These are phyloP conservation scores for Tridacna gigas DNA, from an alignment of 2,888 invertebrate genomes.

Conservation along the genomic window DNA sequence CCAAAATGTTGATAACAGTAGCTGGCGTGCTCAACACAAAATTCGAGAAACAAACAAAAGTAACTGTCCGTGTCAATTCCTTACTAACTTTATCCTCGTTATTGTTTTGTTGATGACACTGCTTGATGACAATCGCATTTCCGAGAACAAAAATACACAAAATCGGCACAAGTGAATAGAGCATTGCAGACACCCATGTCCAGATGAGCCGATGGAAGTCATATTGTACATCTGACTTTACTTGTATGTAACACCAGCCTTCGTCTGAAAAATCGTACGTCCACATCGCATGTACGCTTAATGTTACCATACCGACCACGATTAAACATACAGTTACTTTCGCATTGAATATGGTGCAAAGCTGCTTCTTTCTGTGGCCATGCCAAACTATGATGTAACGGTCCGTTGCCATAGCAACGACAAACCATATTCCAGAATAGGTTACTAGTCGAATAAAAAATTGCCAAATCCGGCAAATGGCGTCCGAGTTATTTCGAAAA, in stretches of 20 bases:
- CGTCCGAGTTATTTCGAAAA: constrained; percentile 71
- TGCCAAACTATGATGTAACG: constrained; percentile 73
- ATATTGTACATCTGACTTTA: constrained; percentile 19
- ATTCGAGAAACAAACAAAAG: constrained; percentile 49
- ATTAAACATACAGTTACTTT: constrained; percentile 71
- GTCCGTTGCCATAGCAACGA: constrained; percentile 78
- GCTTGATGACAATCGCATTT: constrained; percentile 49
- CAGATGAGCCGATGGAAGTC: constrained; percentile 73
- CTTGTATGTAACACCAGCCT: constrained; percentile 59
- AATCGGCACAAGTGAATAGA: constrained; percentile 74
- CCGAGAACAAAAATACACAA: constrained; percentile 66
- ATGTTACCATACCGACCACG: constrained; percentile 70
- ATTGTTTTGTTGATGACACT: constrained; percentile 33
- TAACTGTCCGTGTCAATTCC: constrained; percentile 44
- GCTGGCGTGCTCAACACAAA: constrained; percentile 56
- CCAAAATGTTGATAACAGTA: constrained; percentile 42
- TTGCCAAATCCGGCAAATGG: constrained; percentile 75
- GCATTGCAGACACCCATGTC: constrained; percentile 74
- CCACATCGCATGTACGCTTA: constrained; percentile 81
- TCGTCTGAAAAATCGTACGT: constrained; percentile 70
- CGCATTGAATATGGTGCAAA: constrained; percentile 77
- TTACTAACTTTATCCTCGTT: constrained; percentile 27
- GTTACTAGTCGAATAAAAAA: constrained; percentile 73
- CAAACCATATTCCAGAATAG: constrained; percentile 77
- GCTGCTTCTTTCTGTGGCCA: constrained; percentile 64